These are phyloP conservation scores for Clarias macrocephalus DNA, from an alignment of 2,113 vertebrate genomes.

Conservation along the genomic window DNA sequence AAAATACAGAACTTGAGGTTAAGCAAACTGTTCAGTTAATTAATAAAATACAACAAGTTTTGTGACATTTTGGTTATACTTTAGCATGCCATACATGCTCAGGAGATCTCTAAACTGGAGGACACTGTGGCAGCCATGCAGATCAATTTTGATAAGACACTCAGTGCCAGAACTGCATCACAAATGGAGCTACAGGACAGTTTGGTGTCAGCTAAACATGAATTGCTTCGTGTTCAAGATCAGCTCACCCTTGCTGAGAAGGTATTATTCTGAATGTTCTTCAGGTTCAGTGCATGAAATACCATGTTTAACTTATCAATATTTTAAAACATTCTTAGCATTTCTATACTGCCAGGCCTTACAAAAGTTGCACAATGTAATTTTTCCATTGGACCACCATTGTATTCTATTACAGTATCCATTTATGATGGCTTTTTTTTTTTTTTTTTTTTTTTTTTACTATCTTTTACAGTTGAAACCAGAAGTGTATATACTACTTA, in stretches of 20 bases:
- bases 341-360: background rate
- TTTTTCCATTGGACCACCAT: too few species aligned
- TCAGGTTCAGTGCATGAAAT: background rate
- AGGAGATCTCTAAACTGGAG: constrained; percentile 84
- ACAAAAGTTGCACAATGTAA: too few species aligned
- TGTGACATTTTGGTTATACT: constrained; percentile 32
- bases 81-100: constrained; percentile 68
- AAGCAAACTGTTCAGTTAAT: background rate
- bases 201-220: constrained; percentile 85
- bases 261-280: constrained; percentile 65
- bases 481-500: too few species aligned
- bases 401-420: too few species aligned
- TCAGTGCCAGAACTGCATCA: constrained; percentile 77
- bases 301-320: background rate
- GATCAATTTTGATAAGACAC: constrained; percentile 84
- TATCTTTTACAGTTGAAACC: too few species aligned
- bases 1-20: background rate
- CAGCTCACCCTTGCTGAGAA: constrained; percentile 89
- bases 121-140: constrained; percentile 83
- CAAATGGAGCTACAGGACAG: constrained; percentile 88
- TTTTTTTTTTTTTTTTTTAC: too few species aligned
- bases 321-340: background rate
- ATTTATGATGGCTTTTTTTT: too few species aligned
- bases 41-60: background rate
- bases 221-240: constrained; percentile 88